A percentile compares a stretch with the other conserved stretches of the same genome.
Conservation (phyloP, 2,113 vertebrate species). For the Dunckerocampus dactyliophorus region DNA sequence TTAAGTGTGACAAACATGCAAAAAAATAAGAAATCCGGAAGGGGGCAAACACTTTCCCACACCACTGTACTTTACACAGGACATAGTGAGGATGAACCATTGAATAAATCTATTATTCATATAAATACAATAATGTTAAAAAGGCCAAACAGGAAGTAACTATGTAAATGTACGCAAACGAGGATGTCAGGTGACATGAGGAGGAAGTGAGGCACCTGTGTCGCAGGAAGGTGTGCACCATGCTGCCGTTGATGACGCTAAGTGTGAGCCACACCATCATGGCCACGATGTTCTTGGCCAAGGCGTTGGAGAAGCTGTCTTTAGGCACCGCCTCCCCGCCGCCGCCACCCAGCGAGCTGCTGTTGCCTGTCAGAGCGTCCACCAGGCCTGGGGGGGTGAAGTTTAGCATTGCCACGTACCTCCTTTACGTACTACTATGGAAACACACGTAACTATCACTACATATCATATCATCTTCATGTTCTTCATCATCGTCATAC, state of each 20-base stretch:
- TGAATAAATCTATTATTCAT: not conserved
- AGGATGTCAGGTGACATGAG: too few species aligned
- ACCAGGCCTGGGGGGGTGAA: constrained; percentile 18
- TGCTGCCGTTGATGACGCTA: constrained; percentile 70
- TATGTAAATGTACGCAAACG: too few species aligned
- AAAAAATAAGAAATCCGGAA: too few species aligned
- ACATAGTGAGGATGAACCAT: not conserved
- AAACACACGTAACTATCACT: too few species aligned
- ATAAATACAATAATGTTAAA: too few species aligned
- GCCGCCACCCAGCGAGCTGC: constrained; percentile 17
- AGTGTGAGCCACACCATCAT: constrained; percentile 74
- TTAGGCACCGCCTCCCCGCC: constrained; percentile 8
- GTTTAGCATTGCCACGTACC: constrained; percentile 38
- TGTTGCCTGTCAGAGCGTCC: constrained; percentile 29
- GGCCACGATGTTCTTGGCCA: constrained; percentile 72
- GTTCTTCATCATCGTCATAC: too few species aligned
- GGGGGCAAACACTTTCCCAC: too few species aligned
- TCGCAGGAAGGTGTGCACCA: constrained; percentile 71
- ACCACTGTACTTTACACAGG: too few species aligned
- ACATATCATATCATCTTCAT: too few species aligned
- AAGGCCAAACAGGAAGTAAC: too few species aligned
- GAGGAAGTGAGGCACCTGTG: constrained; percentile 46
- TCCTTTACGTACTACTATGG: too few species aligned
- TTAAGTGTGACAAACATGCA: too few species aligned
- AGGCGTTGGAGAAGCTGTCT: constrained; percentile 65